Conservation (phyloP, 2,113 vertebrate species). For the Saguinus imperator region DNA sequence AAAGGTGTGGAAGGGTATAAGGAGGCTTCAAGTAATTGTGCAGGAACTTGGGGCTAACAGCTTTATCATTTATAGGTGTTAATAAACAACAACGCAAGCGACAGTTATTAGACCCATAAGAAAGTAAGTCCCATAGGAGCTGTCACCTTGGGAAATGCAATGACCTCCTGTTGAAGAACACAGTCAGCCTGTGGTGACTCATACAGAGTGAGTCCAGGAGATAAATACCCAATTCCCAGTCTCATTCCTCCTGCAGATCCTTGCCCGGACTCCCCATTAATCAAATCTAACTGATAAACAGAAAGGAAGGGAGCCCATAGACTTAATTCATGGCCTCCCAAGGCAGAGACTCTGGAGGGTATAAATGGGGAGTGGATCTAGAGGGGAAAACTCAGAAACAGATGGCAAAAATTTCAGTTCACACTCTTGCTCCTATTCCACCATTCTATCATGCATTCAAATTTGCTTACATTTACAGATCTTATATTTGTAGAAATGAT, state of each 20-base stretch:
- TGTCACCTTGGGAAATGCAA: neutral
- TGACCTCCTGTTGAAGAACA: neutral
- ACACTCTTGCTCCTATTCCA: neutral
- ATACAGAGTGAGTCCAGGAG: neutral
- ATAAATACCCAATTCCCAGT: neutral
- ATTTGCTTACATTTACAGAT: neutral
- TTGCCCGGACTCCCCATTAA: neutral
- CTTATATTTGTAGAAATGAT: neutral
- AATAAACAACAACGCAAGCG: neutral
- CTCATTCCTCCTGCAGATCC: neutral
- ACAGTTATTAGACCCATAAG: neutral
- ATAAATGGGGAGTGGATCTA: neutral
- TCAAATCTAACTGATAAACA: neutral
- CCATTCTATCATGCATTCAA: neutral
- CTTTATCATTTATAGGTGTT: neutral
- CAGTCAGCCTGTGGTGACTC: neutral
- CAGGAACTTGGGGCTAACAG: neutral
- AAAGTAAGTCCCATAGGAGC: neutral
- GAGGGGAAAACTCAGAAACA: neutral
- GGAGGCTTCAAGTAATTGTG: neutral
- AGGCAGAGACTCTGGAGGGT: neutral
- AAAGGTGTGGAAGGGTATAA: neutral
- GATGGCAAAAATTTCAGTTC: neutral
- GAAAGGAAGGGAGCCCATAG: neutral
- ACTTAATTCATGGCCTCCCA: neutral